A percentile compares a stretch with the other conserved stretches of the same genome.
Conservation (phyloP, 2,888 invertebrate genomes). For the Epiblema foenella region DNA sequence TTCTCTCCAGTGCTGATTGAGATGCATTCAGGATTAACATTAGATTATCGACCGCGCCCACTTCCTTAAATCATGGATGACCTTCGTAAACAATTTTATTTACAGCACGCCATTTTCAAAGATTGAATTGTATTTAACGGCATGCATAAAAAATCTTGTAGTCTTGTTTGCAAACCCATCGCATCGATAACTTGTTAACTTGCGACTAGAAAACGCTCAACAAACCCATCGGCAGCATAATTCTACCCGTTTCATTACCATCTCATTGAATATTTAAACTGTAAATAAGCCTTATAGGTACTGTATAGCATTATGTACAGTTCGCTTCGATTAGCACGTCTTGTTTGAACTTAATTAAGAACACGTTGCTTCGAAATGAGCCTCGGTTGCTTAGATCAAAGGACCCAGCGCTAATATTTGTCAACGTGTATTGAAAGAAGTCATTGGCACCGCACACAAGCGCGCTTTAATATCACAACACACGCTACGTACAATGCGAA, state of each 20-base stretch:
- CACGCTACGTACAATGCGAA: slow-evolving; percentile 11
- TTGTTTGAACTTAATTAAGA: slow-evolving; percentile 83
- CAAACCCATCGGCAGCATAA: slow-evolving; percentile 34
- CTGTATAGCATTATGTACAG: slow-evolving; percentile 39
- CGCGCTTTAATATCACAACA: slow-evolving; percentile 16
- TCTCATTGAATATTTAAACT: slow-evolving; percentile 45
- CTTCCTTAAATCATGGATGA: no score
- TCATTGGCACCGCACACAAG: slow-evolving; percentile 66
- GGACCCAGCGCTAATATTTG: slow-evolving; percentile 76
- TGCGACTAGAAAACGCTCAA: slow-evolving; percentile 23
- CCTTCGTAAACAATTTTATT: no score
- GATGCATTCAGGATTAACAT: background rate
- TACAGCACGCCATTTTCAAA: no score
- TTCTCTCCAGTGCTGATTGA: background rate
- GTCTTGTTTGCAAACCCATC: background rate
- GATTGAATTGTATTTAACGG: background rate
- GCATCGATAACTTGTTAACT: slow-evolving; percentile 21
- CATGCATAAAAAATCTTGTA: background rate
- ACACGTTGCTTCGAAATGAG: slow-evolving; percentile 73
- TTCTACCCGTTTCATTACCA: slow-evolving; percentile 42
- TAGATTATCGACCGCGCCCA: background rate
- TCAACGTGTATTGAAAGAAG: slow-evolving; percentile 77
- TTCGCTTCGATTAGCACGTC: slow-evolving; percentile 69
- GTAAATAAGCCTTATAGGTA: slow-evolving; percentile 42
- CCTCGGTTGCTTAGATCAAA: slow-evolving; percentile 75